Percentiles rank a stretch among this genome's conserved stretches.
Conservation (phyloP, 2,888 invertebrate species). For the Zaprionus bogoriensis region DNA sequence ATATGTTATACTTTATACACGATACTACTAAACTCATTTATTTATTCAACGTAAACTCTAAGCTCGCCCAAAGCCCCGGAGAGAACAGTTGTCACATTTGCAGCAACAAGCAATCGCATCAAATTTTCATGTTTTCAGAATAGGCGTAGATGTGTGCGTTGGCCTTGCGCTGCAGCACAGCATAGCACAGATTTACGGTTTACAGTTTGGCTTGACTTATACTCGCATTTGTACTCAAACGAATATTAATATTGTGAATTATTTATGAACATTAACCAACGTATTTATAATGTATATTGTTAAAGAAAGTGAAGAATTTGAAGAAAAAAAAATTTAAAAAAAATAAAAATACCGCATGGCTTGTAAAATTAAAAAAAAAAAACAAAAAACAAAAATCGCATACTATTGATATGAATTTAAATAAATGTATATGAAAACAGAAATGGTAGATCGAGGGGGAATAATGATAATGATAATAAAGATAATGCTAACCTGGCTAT, state of each 20-base stretch:
- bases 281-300: slow-evolving; percentile 60
- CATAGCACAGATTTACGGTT: slow-evolving; percentile 21
- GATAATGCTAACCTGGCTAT: too few species aligned
- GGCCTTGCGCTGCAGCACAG: too few species aligned
- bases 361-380: slow-evolving; percentile 5
- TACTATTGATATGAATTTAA: neutral
- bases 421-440: neutral
- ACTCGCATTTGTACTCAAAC: slow-evolving; percentile 78
- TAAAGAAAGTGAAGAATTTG: slow-evolving; percentile 52
- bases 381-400: slow-evolving; percentile 8
- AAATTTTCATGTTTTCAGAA: slow-evolving; percentile 29
- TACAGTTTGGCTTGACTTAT: slow-evolving; percentile 70
- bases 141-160: slow-evolving; percentile 2
- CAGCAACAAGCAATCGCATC: neutral
- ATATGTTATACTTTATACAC: slow-evolving; percentile 1
- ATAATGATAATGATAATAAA: too few species aligned
- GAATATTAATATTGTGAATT: slow-evolving; percentile 52
- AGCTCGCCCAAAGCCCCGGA: slow-evolving; percentile 6
- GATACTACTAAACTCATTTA: slow-evolving; percentile 34
- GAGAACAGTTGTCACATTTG: slow-evolving; percentile 11
- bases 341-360: slow-evolving; percentile 10
- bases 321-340: slow-evolving; percentile 30
- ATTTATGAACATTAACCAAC: slow-evolving; percentile 46
- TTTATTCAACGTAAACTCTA: slow-evolving; percentile 44
- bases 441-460: neutral